phyloP scores from a whole-genome alignment of 1,140 invertebrate genomes.

The Sycophila sp. region DNA sequence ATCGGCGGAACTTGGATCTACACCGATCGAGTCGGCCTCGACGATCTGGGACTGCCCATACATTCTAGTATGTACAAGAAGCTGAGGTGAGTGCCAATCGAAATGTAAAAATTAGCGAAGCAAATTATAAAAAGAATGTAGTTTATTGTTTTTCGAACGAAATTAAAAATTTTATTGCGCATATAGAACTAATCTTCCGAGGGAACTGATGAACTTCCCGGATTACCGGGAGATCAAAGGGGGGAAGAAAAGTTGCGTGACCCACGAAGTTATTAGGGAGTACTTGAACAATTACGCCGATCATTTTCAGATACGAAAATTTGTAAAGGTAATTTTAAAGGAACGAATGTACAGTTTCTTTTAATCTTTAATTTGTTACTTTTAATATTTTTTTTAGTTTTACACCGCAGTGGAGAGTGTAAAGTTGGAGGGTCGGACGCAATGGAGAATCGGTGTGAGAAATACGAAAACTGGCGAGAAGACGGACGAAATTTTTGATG shows the following conservation, averaged over 20 bases:
- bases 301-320: slow-evolving; percentile 66
- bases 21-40: slow-evolving; percentile 70
- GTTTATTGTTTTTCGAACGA: no score
- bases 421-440: slow-evolving; percentile 45
- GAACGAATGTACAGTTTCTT: background rate
- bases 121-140: no score
- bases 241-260: slow-evolving; percentile 67
- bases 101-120: background rate
- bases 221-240: slow-evolving; percentile 71
- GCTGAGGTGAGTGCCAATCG: slow-evolving; percentile 54
- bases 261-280: slow-evolving; percentile 70
- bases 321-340: slow-evolving; percentile 62
- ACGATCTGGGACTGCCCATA: slow-evolving; percentile 71
- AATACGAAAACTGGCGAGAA: slow-evolving; percentile 57
- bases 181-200: slow-evolving; percentile 79
- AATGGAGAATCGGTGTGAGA: slow-evolving; percentile 60
- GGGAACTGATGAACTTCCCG: slow-evolving; percentile 81
- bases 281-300: slow-evolving; percentile 74
- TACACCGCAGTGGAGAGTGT: slow-evolving; percentile 47
- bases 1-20: slow-evolving; percentile 82
- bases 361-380: slow-evolving; percentile 13
- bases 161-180: background rate
- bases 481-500: slow-evolving; percentile 65
- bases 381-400: slow-evolving; percentile 50
- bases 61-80: slow-evolving; percentile 79